These are phyloP conservation scores for Aelia acuminata DNA, from an alignment of 2,888 invertebrate genomes.

Conservation along the genomic window DNA sequence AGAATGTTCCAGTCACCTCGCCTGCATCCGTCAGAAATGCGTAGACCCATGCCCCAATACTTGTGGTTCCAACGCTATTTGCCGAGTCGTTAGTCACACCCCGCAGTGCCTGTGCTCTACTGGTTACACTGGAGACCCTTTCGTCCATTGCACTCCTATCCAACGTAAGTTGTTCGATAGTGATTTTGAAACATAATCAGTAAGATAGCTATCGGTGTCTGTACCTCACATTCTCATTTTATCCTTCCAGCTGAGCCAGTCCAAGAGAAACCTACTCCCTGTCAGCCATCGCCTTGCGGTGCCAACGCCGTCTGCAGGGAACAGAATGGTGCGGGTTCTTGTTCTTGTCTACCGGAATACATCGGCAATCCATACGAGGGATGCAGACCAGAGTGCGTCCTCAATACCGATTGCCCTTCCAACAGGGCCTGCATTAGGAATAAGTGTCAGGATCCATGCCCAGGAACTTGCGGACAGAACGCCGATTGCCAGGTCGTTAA, in stretches of 20 bases:
- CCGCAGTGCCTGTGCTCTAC: constrained; percentile 74
- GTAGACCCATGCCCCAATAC: constrained; percentile 81
- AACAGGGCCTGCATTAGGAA: constrained; percentile 76
- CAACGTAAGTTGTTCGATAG: constrained; percentile 62
- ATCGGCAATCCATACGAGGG: constrained; percentile 82
- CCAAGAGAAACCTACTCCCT: constrained; percentile 72
- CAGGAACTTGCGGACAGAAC: constrained; percentile 79
- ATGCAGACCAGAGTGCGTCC: constrained; percentile 77
- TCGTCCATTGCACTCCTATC: constrained; percentile 69
- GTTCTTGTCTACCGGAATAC: constrained; percentile 79
- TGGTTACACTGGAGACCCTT: constrained; percentile 74
- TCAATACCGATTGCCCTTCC: constrained; percentile 77
- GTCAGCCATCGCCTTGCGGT: constrained; percentile 80
- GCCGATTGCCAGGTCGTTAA: constrained; percentile 78
- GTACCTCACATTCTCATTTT: neutral
- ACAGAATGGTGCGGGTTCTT: constrained; percentile 81
- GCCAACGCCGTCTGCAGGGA: constrained; percentile 80
- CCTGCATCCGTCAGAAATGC: constrained; percentile 80
- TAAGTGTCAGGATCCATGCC: constrained; percentile 79
- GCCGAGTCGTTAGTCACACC: constrained; percentile 80
- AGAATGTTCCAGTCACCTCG: constrained; percentile 79
- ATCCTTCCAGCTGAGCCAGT: constrained; percentile 59
- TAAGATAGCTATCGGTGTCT: constrained; percentile 11
- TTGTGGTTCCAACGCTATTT: constrained; percentile 81
- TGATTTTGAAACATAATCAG: constrained; percentile 62